Evolutionary conservation across 2,797 vertebrate genomes (phyloP).

Genomic region (Hipposideros larvatus): DNA sequence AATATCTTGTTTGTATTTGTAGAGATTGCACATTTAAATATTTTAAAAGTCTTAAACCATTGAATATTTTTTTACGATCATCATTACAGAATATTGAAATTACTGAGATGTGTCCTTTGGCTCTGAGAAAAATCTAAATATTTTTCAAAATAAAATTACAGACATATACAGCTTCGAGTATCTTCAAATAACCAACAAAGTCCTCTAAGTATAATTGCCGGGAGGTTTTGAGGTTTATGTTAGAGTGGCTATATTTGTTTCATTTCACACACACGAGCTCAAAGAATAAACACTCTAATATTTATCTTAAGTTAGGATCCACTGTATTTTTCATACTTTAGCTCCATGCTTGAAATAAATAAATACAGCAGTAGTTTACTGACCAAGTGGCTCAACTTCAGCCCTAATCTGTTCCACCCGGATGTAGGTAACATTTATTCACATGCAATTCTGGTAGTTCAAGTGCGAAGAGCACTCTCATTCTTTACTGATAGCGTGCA

Average conservation of each 20-base stretch:
- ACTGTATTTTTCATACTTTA: not conserved
- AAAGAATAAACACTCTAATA: not conserved
- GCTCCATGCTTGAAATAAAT: not conserved
- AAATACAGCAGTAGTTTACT: not conserved
- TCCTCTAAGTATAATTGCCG: not conserved
- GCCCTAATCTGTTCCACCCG: not conserved
- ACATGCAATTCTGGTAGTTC: not conserved
- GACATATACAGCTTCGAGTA: not conserved
- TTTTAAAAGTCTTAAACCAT: not conserved
- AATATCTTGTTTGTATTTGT: not conserved
- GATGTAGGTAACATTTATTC: fast-evolving
- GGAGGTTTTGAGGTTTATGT: not conserved
- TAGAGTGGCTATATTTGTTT: not conserved
- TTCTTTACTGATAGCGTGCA: not conserved
- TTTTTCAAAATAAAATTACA: not conserved
- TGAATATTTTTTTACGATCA: not conserved
- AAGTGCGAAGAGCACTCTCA: not conserved
- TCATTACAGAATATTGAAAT: not conserved
- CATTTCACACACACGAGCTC: not conserved
- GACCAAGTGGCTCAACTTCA: not conserved
- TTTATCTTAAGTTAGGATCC: not conserved
- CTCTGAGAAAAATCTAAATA: not conserved
- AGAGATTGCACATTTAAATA: not conserved
- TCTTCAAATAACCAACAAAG: not conserved
- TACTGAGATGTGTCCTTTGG: not conserved